Evolutionary conservation across 2,113 vertebrate species (phyloP), one percentile per base, ranked within the genome.

Genomic region (Sula dactylatra): DNA sequence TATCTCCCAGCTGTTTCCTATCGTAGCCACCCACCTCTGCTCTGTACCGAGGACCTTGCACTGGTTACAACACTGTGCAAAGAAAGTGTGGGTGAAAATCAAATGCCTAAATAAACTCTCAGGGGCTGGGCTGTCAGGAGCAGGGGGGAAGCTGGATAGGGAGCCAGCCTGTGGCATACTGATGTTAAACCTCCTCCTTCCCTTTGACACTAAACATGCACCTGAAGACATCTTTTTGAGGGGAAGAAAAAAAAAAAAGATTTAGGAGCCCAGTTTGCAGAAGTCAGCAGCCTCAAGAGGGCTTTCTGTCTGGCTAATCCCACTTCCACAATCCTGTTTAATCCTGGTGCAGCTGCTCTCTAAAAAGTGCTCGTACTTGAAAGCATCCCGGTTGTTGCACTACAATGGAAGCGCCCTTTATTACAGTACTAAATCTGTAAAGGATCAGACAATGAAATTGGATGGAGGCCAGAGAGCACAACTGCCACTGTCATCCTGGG

Each of bases 271-370:
- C 36, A 13, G 50, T 81, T 95, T 84, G 67, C 71, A 88, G 93
- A 96, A 97, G 87, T 87, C 80, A 93, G 78, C 36, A 47, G 82
- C 81, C 91, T 88, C 86, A n/a, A 62, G 89, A 95, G 90, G 42
- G 66, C 56, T 97, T 96, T 84, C 93, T 82, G 88, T 90, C 61
- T 86, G 69, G 64, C 71, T 96, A 90, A 92, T 94, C 97, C 97
- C 79, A 71, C 93, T 88, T 76, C 95, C 82, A 92, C 95, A 97
- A 94, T 97, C 96, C 93, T 90, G 91, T 88, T 96, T 96, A 97
- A 97, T 96, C 97, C 97, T 94, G 94, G 93, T 91, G 93, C 93
- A 97, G 97, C 96, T 98, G 97, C 96, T 97, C 91, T 97, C 91
- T 87, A 72, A 92, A 95, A 95, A 97, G 92, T 94, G 92, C 94